Evolutionary conservation across 2,888 invertebrate species (phyloP).

Genomic region (Xylophagus ater): DNA sequence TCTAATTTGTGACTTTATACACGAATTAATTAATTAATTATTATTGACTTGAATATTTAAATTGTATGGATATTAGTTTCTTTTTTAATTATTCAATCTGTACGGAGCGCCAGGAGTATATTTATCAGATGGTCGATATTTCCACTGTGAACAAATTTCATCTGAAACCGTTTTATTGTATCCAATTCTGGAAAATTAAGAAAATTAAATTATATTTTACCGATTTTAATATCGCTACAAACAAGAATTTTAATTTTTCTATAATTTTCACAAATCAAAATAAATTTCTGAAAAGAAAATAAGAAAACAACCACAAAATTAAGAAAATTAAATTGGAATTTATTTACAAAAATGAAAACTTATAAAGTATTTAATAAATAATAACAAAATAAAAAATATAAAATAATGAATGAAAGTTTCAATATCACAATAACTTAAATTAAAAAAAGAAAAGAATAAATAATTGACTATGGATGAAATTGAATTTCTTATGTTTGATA

Average conservation of each 20-base stretch:
- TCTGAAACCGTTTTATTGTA: constrained; percentile 47
- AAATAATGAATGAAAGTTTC: too few relatives aligned
- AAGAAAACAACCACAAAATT: constrained; percentile 2
- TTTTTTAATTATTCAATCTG: too few relatives aligned
- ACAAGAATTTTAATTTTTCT: background rate
- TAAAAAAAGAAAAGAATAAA: background rate
- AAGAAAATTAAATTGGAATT: constrained; percentile 4
- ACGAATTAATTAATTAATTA: too few relatives aligned
- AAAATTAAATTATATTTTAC: constrained; percentile 2
- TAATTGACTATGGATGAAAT: too few relatives aligned
- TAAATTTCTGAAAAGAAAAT: background rate
- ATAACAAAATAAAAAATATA: too few relatives aligned
- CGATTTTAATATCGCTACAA: background rate
- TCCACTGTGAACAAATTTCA: constrained; percentile 48
- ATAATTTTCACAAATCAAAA: constrained; percentile 4
- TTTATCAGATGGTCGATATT: constrained; percentile 52
- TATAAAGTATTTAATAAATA: background rate
- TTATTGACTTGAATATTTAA: too few relatives aligned
- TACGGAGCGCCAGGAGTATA: constrained; percentile 43
- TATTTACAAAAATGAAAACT: too few relatives aligned
- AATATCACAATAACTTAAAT: too few relatives aligned
- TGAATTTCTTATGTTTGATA: too few relatives aligned
- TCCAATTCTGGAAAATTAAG: constrained; percentile 42
- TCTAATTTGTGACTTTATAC: too few relatives aligned
- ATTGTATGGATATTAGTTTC: too few relatives aligned